Conservation (phyloP, 2,797 vertebrate genomes). For the Sebastes matsubarae region DNA sequence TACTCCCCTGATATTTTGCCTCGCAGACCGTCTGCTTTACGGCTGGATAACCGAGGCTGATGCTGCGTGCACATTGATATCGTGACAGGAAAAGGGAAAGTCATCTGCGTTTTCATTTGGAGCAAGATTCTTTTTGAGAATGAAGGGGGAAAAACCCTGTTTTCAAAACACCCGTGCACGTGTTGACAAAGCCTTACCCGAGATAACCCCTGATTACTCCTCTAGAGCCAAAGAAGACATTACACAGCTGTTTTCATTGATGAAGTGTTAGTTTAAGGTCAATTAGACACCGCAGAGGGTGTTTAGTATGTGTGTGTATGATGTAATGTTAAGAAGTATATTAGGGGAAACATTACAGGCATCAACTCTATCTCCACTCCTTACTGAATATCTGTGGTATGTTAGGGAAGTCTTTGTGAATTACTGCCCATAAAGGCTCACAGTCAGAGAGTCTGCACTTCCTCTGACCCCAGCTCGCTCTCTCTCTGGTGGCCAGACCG, state of each 20-base stretch:
- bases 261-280: background rate
- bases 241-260: background rate
- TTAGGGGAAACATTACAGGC: background rate
- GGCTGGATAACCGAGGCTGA: too few species aligned
- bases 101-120: too few species aligned
- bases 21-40: too few species aligned
- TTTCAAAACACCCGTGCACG: too few species aligned
- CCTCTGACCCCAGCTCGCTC: constrained; percentile 63
- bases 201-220: background rate
- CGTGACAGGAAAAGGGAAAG: too few species aligned
- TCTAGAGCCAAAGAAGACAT: background rate
- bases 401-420: constrained; percentile 47
- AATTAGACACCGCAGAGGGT: background rate
- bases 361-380: background rate
- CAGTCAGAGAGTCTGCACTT: constrained; percentile 67
- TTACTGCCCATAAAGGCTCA: constrained; percentile 59
- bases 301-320: background rate
- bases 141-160: too few species aligned
- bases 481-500: constrained; percentile 61
- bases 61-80: too few species aligned
- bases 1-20: too few species aligned
- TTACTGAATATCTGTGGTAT: constrained; percentile 35
- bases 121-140: too few species aligned
- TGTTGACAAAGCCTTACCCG: too few species aligned
- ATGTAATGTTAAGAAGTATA: background rate